A percentile compares a stretch with the other conserved stretches of the same genome.
Evolutionary conservation across 2,888 invertebrate species (phyloP).

Genomic region (Athrips mouffetella): DNA sequence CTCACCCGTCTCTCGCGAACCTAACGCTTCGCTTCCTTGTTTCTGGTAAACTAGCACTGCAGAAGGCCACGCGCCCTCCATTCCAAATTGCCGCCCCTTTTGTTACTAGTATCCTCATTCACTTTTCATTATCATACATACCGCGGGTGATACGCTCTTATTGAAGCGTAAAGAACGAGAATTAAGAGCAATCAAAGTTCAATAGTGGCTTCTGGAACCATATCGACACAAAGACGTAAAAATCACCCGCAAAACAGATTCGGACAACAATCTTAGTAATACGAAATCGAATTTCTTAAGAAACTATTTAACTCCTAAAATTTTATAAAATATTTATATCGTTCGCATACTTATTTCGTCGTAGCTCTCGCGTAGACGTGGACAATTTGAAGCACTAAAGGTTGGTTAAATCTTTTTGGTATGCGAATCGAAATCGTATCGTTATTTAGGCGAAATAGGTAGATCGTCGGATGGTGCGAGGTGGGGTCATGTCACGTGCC

Average conservation of each 20-base stretch:
- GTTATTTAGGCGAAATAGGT: slow-evolving; percentile 45
- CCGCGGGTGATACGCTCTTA: slow-evolving; percentile 28
- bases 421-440: slow-evolving; percentile 41
- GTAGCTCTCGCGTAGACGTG: slow-evolving; percentile 54
- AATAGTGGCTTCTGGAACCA: background rate
- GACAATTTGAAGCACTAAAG: slow-evolving; percentile 44
- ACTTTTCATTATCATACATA: slow-evolving; percentile 44
- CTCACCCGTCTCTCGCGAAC: slow-evolving; percentile 41
- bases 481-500: too few species aligned
- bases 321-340: slow-evolving; percentile 66
- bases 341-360: slow-evolving; percentile 54
- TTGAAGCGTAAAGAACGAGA: too few species aligned
- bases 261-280: slow-evolving; percentile 52
- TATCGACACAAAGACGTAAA: slow-evolving; percentile 9
- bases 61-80: slow-evolving; percentile 33
- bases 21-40: slow-evolving; percentile 47
- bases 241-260: slow-evolving; percentile 35
- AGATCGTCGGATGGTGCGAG: slow-evolving; percentile 44
- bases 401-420: slow-evolving; percentile 39
- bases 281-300: slow-evolving; percentile 67
- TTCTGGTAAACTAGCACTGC: slow-evolving; percentile 30
- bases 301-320: slow-evolving; percentile 61
- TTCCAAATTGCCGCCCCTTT: slow-evolving; percentile 38
- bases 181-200: too few species aligned
- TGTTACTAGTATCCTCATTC: slow-evolving; percentile 58